A percentile compares a stretch with the other conserved stretches of the same genome.
phyloP scores from a whole-genome alignment of 1,140 invertebrate genomes.

The Drosophila bipectinata region DNA sequence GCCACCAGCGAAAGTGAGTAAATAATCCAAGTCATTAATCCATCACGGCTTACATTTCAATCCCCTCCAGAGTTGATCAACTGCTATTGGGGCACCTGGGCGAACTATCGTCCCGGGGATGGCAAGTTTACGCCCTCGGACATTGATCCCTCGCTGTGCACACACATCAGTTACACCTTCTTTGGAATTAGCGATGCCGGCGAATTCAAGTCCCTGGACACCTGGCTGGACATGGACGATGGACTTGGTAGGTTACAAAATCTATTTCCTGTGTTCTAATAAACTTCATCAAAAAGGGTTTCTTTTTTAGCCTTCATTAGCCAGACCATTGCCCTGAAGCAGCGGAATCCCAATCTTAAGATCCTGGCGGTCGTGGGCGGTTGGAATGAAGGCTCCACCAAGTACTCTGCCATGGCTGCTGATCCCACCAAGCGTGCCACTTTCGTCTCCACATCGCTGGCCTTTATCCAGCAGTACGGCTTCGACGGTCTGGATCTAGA shows the following conservation, averaged over 20 bases:
- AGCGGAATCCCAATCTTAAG: slow-evolving; percentile 87
- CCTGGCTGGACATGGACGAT: slow-evolving; percentile 87
- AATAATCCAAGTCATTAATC: too few relatives aligned
- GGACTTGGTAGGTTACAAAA: slow-evolving; percentile 42
- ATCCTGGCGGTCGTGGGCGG: slow-evolving; percentile 90
- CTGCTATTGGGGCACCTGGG: slow-evolving; percentile 88
- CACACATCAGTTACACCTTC: slow-evolving; percentile 89
- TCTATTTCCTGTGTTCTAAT: too few relatives aligned
- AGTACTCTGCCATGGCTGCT: slow-evolving; percentile 86
- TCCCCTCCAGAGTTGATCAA: slow-evolving; percentile 86
- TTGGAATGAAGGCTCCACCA: slow-evolving; percentile 88
- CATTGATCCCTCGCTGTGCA: slow-evolving; percentile 88
- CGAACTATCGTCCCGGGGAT: slow-evolving; percentile 85
- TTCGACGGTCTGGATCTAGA: slow-evolving; percentile 89
- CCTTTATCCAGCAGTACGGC: slow-evolving; percentile 84
- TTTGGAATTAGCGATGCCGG: slow-evolving; percentile 85
- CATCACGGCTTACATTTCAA: not conserved
- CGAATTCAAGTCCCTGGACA: slow-evolving; percentile 85
- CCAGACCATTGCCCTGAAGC: slow-evolving; percentile 83
- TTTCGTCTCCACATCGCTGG: slow-evolving; percentile 85
- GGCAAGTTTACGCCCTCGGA: slow-evolving; percentile 86
- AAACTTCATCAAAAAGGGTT: too few relatives aligned
- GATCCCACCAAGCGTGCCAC: slow-evolving; percentile 78
- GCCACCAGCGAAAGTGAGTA: slow-evolving; percentile 50
- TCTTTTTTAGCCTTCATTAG: slow-evolving; percentile 50